Conservation (phyloP, 2,113 vertebrate species). For the Sylvia atricapilla region DNA sequence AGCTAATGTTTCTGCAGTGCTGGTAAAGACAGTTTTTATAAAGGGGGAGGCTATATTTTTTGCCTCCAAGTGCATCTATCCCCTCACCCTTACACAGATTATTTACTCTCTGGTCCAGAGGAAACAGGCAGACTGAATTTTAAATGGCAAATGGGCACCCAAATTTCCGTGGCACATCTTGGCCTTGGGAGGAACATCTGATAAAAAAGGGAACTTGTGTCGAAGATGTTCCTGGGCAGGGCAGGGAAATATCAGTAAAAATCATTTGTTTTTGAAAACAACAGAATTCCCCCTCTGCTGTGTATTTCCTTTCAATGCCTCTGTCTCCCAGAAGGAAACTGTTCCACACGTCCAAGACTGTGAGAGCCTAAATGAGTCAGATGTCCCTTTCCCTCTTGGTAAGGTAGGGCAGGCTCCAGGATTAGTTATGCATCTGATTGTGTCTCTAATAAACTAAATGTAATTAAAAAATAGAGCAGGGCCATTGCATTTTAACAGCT, state of each 20-base stretch:
- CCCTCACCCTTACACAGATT: background rate
- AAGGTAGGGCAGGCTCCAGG: conserved; percentile 36
- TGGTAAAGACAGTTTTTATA: background rate
- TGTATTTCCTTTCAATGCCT: conserved; percentile 3
- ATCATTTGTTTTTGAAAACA: background rate
- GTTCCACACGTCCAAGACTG: background rate
- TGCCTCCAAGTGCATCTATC: background rate
- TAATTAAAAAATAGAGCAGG: conserved; percentile 76
- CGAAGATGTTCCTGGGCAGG: background rate
- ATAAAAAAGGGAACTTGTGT: background rate
- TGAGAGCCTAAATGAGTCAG: conserved; percentile 12
- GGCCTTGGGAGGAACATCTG: background rate
- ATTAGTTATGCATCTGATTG: conserved; percentile 69
- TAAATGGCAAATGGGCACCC: background rate
- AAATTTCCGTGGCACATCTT: background rate
- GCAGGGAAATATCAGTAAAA: background rate
- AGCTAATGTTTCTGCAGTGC: background rate
- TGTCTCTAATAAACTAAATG: conserved; percentile 75
- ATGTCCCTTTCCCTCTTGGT: background rate
- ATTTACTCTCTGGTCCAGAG: background rate
- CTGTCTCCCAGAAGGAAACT: background rate
- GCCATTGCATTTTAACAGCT: conserved; percentile 75
- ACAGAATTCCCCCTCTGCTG: background rate
- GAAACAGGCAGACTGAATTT: background rate
- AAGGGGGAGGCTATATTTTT: background rate